phyloP scores from a whole-genome alignment of 2,888 invertebrate genomes.

The Loripinus fragilis region DNA sequence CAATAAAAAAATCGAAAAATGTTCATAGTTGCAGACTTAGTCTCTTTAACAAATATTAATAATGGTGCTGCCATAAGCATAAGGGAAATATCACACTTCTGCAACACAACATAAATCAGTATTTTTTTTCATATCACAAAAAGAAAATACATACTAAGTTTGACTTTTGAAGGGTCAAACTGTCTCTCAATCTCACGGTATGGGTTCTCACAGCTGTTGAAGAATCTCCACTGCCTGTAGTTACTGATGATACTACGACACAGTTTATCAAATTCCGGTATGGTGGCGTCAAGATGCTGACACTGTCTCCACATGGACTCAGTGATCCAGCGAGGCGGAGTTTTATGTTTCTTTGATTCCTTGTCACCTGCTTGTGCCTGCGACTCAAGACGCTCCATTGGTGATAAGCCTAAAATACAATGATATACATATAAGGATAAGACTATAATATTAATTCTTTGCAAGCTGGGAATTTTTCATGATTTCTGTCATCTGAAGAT shows the following conservation, averaged over 20 bases:
- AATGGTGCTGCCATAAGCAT: no score
- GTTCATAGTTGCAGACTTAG: no score
- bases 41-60: no score
- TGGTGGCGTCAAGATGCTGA: constrained; percentile 77
- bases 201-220: constrained; percentile 70
- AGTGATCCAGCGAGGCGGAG: constrained; percentile 75
- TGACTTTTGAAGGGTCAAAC: constrained; percentile 34
- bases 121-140: not conserved
- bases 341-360: constrained; percentile 60
- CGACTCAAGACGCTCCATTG: constrained; percentile 77
- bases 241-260: constrained; percentile 76
- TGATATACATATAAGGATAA: no score
- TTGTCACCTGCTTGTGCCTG: constrained; percentile 64
- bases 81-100: no score
- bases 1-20: no score
- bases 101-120: not conserved
- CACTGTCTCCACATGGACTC: constrained; percentile 79
- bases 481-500: no score
- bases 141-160: constrained; percentile 34
- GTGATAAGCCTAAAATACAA: constrained; percentile 69
- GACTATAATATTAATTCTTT: no score
- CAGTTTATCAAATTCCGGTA: constrained; percentile 71
- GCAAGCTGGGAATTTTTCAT: no score
- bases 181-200: constrained; percentile 68
- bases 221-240: constrained; percentile 76